Conservation (phyloP, 2,797 vertebrate species). For the Adrianichthys oophorus region DNA sequence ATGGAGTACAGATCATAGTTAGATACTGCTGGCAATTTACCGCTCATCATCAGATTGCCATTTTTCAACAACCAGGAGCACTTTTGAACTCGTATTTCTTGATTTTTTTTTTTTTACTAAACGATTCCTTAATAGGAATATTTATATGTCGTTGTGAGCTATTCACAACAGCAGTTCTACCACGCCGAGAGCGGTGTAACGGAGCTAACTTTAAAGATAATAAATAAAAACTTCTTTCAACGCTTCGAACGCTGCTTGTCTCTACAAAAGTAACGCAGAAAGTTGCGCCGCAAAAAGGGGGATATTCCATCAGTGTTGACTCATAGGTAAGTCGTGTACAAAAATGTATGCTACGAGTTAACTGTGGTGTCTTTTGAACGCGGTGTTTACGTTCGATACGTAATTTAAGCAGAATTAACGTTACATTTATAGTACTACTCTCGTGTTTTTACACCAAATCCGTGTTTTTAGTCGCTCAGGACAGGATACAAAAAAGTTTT, state of each 20-base stretch:
- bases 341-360: not conserved
- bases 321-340: conserved; percentile 62
- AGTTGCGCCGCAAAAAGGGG: conserved; percentile 25
- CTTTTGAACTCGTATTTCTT: not conserved
- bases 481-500: not conserved
- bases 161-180: conserved; percentile 11
- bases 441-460: not conserved
- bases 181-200: conserved; percentile 19
- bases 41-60: conserved; percentile 8
- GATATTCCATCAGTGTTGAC: conserved; percentile 31
- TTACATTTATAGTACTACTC: not conserved
- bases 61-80: not conserved
- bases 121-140: conserved; percentile 21
- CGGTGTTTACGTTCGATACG: not conserved
- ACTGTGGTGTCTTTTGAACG: not conserved
- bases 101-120: not conserved
- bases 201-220: conserved; percentile 17
- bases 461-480: not conserved
- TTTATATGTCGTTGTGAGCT: not conserved
- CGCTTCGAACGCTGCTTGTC: conserved; percentile 5
- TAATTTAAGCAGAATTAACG: not conserved
- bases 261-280: not conserved
- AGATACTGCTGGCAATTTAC: conserved; percentile 19
- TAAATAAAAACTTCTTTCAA: not conserved
- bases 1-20: conserved; percentile 71